Evolutionary conservation across 2,113 vertebrate genomes (phyloP).

Genomic region (Rhinopomastus cyanomelas): DNA sequence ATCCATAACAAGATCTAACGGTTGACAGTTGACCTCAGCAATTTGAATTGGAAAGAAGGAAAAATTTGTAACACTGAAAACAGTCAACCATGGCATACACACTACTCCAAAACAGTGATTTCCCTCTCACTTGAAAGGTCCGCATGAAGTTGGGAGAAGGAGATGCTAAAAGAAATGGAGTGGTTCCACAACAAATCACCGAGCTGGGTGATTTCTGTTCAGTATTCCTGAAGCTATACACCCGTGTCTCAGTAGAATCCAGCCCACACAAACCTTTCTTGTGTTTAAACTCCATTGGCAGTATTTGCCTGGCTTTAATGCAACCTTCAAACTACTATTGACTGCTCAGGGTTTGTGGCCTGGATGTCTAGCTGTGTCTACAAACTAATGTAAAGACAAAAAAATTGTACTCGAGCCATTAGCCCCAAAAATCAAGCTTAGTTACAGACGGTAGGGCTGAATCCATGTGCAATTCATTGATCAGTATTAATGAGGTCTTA

Average conservation of each 20-base stretch:
- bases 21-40: neutral
- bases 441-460: neutral
- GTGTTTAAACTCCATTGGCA: neutral
- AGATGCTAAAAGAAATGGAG: neutral
- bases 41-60: neutral
- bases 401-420: neutral
- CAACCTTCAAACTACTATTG: neutral
- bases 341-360: neutral
- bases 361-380: neutral
- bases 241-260: neutral
- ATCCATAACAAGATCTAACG: neutral
- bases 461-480: neutral
- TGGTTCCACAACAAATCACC: neutral
- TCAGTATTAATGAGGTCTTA: constrained; percentile 21
- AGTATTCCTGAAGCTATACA: neutral
- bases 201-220: neutral
- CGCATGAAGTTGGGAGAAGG: neutral
- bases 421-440: neutral
- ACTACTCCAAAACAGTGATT: neutral
- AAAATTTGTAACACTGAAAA: neutral
- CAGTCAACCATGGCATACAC: neutral
- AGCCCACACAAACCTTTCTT: neutral
- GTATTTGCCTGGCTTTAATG: neutral
- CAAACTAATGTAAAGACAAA: neutral
- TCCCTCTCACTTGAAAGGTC: neutral